These are phyloP conservation scores for Ypsolopha scabrella DNA, from an alignment of 2,888 invertebrate species.

Conservation along the genomic window DNA sequence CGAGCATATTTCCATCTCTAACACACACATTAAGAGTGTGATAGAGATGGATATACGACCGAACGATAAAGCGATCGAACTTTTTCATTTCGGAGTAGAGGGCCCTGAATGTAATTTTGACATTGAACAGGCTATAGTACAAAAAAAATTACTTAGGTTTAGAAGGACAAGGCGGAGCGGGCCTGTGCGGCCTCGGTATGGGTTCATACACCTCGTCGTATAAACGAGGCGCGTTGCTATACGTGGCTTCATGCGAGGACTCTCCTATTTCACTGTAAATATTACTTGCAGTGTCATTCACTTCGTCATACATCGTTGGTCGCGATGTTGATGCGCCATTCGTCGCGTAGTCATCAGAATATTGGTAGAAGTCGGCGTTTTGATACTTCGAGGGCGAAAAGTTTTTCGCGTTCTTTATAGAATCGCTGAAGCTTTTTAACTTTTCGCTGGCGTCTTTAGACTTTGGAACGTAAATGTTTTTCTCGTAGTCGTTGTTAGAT, in stretches of 20 bases:
- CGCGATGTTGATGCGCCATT: constrained; percentile 27
- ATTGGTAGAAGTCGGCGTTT: constrained; percentile 37
- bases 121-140: constrained; percentile 11
- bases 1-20: too few species aligned
- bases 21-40: too few species aligned
- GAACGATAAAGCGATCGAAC: too few species aligned
- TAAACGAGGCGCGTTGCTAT: constrained; percentile 27
- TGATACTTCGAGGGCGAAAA: constrained; percentile 55
- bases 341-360: constrained; percentile 17
- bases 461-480: constrained; percentile 56
- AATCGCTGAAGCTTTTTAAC: constrained; percentile 47
- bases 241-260: constrained; percentile 13
- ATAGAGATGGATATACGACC: too few species aligned
- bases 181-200: constrained; percentile 67
- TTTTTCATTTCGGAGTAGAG: too few species aligned
- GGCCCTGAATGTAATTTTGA: too few species aligned
- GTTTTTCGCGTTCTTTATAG: constrained; percentile 52
- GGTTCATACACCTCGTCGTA: constrained; percentile 57
- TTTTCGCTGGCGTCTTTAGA: constrained; percentile 48
- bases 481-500: constrained; percentile 42
- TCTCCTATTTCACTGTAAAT: constrained; percentile 54
- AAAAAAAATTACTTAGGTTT: constrained; percentile 26
- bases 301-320: constrained; percentile 39
- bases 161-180: constrained; percentile 69
- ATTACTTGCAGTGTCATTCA: constrained; percentile 46